These are phyloP conservation scores for Cheirogaleus medius DNA, from an alignment of 2,113 vertebrate species.

Conservation along the genomic window DNA sequence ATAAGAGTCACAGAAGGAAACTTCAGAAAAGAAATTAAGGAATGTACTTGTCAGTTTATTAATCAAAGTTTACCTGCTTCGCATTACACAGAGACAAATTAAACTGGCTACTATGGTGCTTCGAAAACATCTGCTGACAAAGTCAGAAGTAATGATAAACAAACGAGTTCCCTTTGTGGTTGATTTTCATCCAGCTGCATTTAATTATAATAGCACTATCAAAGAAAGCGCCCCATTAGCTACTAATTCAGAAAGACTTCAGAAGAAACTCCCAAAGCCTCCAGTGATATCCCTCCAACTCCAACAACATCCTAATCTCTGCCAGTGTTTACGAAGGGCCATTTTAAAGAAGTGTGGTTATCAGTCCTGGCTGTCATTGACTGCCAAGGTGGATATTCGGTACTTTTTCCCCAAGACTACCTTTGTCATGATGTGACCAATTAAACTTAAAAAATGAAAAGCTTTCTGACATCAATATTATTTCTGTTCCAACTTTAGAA, in stretches of 20 bases:
- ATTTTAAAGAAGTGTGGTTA: constrained; percentile 71
- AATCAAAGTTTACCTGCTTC: constrained; percentile 89
- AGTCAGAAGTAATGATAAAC: constrained; percentile 89
- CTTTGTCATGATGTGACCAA: constrained; percentile 22
- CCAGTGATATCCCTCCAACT: constrained; percentile 82
- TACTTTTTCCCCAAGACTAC: constrained; percentile 35
- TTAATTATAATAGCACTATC: constrained; percentile 90
- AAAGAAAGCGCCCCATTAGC: constrained; percentile 90
- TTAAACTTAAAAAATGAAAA: constrained; percentile 38
- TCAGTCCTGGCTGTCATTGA: constrained; percentile 65
- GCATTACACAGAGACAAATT: constrained; percentile 85
- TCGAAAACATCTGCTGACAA: constrained; percentile 89
- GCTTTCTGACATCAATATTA: not conserved
- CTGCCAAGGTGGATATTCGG: not conserved
- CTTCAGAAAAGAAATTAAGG: constrained; percentile 85
- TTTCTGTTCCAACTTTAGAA: constrained; percentile 1
- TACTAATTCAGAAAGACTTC: constrained; percentile 89
- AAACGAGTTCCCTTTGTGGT: constrained; percentile 89
- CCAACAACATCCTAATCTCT: constrained; percentile 84
- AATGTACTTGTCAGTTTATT: constrained; percentile 86
- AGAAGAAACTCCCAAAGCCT: constrained; percentile 88
- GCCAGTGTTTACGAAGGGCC: constrained; percentile 79
- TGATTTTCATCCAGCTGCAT: constrained; percentile 89
- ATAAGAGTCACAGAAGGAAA: constrained; percentile 80
- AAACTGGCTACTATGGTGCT: constrained; percentile 86